phyloP scores from a whole-genome alignment of 53 echinoderm and acorn worm genomes.

The Crossaster papposus region DNA sequence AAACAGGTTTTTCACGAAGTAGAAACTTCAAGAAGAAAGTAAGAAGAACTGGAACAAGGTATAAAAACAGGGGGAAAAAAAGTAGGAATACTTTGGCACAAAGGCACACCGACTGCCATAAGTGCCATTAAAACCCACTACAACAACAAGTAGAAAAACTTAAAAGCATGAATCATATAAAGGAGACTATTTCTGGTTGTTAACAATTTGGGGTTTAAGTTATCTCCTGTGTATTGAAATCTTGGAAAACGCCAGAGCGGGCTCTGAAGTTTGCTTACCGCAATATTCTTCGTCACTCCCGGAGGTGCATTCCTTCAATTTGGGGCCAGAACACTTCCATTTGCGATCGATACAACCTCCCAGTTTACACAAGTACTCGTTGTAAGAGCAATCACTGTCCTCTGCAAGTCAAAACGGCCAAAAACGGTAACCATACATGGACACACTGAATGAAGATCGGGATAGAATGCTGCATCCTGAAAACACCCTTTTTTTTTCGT shows the following conservation, averaged over 20 bases:
- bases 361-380: conserved; percentile 24
- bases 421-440: not conserved
- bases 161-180: not conserved
- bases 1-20: no score
- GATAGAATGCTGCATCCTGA: no score
- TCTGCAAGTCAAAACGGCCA: conserved; percentile 17
- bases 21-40: no score
- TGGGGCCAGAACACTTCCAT: conserved; percentile 24
- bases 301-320: not conserved
- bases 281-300: conserved; percentile 44
- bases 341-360: conserved; percentile 37
- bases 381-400: conserved; percentile 12
- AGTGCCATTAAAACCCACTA: no score
- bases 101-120: no score
- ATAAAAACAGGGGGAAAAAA: no score
- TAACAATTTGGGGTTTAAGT: not conserved
- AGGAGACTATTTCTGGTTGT: not conserved
- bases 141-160: no score
- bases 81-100: no score
- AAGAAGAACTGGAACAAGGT: no score
- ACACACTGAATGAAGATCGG: no score
- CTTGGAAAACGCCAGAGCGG: no score
- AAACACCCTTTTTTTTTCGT: no score
- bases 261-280: conserved; percentile 19
- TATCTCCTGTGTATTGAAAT: not conserved